Percentiles rank a stretch among this genome's conserved stretches.
These are phyloP conservation scores for Python bivittatus DNA, from an alignment of 2,113 vertebrate genomes.

Conservation along the genomic window DNA sequence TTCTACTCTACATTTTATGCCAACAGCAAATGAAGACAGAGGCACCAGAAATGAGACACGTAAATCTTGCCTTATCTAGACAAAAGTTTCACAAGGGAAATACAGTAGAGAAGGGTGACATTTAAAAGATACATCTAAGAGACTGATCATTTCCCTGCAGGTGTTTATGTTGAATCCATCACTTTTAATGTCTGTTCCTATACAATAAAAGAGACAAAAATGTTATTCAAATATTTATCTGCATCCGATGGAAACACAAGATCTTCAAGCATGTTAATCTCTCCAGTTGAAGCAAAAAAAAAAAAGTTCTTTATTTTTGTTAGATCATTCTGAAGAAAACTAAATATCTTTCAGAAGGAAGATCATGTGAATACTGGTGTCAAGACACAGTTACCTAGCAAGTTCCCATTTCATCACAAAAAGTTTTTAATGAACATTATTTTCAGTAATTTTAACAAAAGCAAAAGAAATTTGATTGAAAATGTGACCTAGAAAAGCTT, in stretches of 20 bases:
- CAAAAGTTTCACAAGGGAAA: conserved; percentile 29
- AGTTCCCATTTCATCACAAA: background rate
- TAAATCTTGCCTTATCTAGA: conserved; percentile 28
- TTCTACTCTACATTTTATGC: conserved; percentile 13
- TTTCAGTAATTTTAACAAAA: background rate
- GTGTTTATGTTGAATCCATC: conserved; percentile 86
- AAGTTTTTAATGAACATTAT: background rate
- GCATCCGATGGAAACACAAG: background rate
- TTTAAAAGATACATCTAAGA: conserved; percentile 90
- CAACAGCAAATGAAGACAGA: background rate
- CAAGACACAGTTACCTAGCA: background rate
- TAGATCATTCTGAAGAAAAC: background rate
- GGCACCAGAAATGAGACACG: background rate
- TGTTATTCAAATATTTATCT: conserved; percentile 25
- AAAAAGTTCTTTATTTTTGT: background rate
- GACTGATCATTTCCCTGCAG: conserved; percentile 85
- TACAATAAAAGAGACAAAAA: conserved; percentile 36
- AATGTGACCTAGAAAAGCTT: background rate
- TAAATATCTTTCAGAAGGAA: background rate
- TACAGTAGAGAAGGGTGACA: background rate
- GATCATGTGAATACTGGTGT: background rate
- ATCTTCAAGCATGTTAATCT: conserved; percentile 13
- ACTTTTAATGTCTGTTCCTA: conserved; percentile 87
- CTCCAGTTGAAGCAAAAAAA: conserved; percentile 20
- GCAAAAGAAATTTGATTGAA: background rate